A percentile compares a stretch with the other conserved stretches of the same genome.
These are phyloP conservation scores for Anguilla megastoma DNA, from an alignment of 2,797 vertebrate genomes.

Conservation along the genomic window DNA sequence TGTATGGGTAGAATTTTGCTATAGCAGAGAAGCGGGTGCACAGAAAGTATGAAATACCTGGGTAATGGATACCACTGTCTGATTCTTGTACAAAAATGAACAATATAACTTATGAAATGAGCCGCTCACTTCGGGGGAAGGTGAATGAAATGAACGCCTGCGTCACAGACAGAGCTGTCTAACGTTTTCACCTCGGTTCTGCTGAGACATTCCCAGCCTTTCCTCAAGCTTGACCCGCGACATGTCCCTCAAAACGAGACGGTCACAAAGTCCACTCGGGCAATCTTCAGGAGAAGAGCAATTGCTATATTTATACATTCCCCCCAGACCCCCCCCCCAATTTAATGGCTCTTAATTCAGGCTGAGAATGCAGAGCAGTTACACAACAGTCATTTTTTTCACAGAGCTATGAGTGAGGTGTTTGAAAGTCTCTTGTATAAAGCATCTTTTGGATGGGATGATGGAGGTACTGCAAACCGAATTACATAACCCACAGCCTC, in stretches of 20 bases:
- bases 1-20: background rate
- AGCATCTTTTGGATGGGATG: slow-evolving; percentile 5
- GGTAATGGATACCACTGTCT: background rate
- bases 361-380: background rate
- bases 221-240: background rate
- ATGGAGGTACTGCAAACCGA: slow-evolving; percentile 1
- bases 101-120: background rate
- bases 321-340: background rate
- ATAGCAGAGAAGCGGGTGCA: background rate
- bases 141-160: background rate
- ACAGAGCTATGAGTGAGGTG: background rate
- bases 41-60: background rate
- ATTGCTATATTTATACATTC: background rate
- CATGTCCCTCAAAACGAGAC: background rate
- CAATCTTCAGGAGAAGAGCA: background rate
- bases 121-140: background rate
- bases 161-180: background rate
- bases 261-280: background rate
- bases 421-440: background rate
- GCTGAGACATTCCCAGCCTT: background rate
- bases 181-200: background rate
- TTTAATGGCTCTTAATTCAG: background rate
- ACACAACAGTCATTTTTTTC: background rate
- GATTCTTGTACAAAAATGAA: background rate
- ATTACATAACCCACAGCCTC: background rate